These are phyloP conservation scores for Leptinotarsa tumamoca DNA, from an alignment of 2,888 invertebrate species.

Conservation along the genomic window DNA sequence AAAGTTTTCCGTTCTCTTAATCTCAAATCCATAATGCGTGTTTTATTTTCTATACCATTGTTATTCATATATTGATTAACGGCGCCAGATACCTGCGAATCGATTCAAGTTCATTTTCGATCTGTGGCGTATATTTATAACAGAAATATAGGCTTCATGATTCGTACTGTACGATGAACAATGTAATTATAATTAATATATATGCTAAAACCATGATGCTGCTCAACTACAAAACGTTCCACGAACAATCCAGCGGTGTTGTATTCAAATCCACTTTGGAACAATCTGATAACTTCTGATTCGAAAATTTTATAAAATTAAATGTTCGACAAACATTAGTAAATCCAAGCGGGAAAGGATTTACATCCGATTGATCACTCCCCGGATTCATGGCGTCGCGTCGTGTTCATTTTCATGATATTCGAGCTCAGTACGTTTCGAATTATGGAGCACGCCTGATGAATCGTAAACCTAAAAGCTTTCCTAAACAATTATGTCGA, in stretches of 20 bases:
- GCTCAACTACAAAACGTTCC: not conserved
- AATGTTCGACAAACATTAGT: conserved; percentile 17
- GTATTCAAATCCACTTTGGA: conserved; percentile 13
- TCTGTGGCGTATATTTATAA: conserved; percentile 4
- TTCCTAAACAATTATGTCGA: not conserved
- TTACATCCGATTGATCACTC: conserved; percentile 4
- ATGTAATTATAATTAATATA: not conserved
- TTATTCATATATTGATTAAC: not conserved
- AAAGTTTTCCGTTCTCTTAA: too few relatives aligned
- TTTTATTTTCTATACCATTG: not conserved
- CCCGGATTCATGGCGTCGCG: not conserved
- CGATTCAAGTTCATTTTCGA: conserved; percentile 12
- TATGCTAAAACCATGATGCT: not conserved
- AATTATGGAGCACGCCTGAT: not conserved
- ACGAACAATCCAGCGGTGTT: conserved; percentile 2
- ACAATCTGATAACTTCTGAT: conserved; percentile 10
- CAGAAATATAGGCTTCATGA: conserved; percentile 1
- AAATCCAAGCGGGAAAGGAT: conserved; percentile 9
- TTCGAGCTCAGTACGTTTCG: conserved; percentile 3
- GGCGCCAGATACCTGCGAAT: conserved; percentile 2
- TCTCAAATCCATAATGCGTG: not conserved
- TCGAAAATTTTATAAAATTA: conserved; percentile 7
- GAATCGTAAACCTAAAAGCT: not conserved
- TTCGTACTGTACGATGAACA: not conserved
- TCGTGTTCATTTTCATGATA: not conserved